A percentile compares a stretch with the other conserved stretches of the same genome.
Conservation (phyloP, 2,888 invertebrate species). For the Melanostoma mellinum region DNA sequence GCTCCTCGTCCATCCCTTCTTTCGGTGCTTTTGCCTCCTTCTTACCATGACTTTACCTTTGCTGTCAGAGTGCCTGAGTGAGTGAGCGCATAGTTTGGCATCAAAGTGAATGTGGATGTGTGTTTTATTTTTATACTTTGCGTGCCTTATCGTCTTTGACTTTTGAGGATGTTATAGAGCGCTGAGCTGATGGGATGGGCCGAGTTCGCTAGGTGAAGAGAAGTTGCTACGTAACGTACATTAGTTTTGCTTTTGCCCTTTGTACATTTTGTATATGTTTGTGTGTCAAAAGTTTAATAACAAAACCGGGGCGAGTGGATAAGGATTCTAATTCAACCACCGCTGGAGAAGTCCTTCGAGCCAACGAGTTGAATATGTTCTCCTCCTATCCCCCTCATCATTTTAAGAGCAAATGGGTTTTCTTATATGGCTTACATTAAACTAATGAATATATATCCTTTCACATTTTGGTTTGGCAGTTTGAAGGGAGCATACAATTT, state of each 20-base stretch:
- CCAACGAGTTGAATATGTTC: background rate
- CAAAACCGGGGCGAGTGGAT: conserved; percentile 63
- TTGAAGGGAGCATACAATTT: conserved; percentile 47
- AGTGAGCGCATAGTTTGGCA: conserved; percentile 36
- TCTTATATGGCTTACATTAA: conserved; percentile 70
- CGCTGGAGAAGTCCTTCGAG: conserved; percentile 24
- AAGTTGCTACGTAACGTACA: conserved; percentile 31
- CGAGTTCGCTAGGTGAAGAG: conserved; percentile 25
- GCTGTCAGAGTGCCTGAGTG: conserved; percentile 37
- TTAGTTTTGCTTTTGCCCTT: conserved; percentile 58
- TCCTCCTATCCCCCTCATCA: too few species aligned
- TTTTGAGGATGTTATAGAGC: conserved; percentile 70
- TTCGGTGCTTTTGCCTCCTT: conserved; percentile 33
- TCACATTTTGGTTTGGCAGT: conserved; percentile 64
- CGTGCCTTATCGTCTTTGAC: conserved; percentile 73
- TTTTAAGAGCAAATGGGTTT: conserved; percentile 48
- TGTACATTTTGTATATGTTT: conserved; percentile 26
- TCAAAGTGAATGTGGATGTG: conserved; percentile 36
- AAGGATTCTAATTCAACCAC: conserved; percentile 63
- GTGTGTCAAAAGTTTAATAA: conserved; percentile 66
- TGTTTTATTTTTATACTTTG: conserved; percentile 69
- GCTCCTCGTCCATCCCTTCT: conserved; percentile 9
- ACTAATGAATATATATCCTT: conserved; percentile 72
- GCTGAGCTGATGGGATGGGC: conserved; percentile 45
- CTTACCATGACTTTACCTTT: conserved; percentile 51